Evolutionary conservation across 2,113 vertebrate species (phyloP).

Genomic region (Trogon melanurus): DNA sequence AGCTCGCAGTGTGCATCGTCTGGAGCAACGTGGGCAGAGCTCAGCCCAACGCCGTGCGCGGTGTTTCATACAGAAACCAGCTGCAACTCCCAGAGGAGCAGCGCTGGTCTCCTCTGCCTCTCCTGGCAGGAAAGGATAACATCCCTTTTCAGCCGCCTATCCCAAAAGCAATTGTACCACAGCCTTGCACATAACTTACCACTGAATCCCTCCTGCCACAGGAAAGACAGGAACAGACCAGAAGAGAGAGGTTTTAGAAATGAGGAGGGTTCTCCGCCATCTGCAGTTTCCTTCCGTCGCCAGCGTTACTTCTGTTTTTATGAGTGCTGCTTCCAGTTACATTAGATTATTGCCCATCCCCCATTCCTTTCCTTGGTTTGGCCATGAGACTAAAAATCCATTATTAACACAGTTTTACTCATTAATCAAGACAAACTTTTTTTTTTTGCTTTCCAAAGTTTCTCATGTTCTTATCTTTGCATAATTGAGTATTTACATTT

Average conservation of each 20-base stretch:
- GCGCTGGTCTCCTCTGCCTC: background rate
- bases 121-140: background rate
- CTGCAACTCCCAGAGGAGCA: background rate
- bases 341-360: slow-evolving; percentile 16
- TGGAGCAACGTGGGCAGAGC: background rate
- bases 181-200: rapidly evolving
- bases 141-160: background rate
- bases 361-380: background rate
- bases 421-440: slow-evolving; percentile 58
- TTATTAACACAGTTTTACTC: slow-evolving; percentile 47
- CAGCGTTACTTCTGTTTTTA: background rate
- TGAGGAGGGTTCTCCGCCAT: background rate
- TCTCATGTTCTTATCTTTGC: slow-evolving; percentile 65
- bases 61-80: background rate
- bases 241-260: background rate
- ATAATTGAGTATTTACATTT: slow-evolving; percentile 50
- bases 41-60: background rate
- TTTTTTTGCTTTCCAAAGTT: slow-evolving; percentile 51
- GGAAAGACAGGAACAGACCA: background rate
- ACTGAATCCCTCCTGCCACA: background rate
- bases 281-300: background rate
- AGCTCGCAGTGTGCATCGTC: background rate
- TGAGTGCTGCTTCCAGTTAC: slow-evolving; percentile 5
- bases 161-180: rapidly evolving
- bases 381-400: slow-evolving; percentile 23